Percentiles rank a stretch among this genome's conserved stretches.
Conservation (phyloP, 2,797 vertebrate species). For the Gymnopithys bicolor region DNA sequence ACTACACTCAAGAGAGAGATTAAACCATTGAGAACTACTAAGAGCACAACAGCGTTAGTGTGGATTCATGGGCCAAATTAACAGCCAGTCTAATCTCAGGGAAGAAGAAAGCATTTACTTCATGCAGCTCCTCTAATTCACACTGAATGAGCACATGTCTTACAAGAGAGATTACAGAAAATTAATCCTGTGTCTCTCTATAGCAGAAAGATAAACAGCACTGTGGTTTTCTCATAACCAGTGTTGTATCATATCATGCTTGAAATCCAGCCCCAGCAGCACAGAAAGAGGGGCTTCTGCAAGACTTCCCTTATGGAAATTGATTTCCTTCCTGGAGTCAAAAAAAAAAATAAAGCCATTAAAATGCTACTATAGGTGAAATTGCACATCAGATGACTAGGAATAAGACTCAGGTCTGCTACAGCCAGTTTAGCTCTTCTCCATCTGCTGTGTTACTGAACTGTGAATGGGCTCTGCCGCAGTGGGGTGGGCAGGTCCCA, state of each 20-base stretch:
- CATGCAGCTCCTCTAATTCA: not conserved
- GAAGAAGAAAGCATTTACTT: not conserved
- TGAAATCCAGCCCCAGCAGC: not conserved
- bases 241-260: not conserved
- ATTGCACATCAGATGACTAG: not conserved
- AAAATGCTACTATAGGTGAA: not conserved
- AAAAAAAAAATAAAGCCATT: not conserved
- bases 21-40: not conserved
- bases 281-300: not conserved
- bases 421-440: not conserved
- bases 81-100: not conserved
- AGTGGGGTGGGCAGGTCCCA: rapidly evolving
- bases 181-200: not conserved
- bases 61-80: not conserved
- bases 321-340: not conserved
- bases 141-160: not conserved
- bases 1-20: not conserved
- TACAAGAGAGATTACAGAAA: not conserved
- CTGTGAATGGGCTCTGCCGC: rapidly evolving
- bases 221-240: not conserved
- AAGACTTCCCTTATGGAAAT: not conserved
- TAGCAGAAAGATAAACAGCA: slow-evolving; percentile 12
- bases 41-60: not conserved
- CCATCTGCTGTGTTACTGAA: not conserved
- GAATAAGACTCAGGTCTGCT: not conserved